Percentiles rank a stretch among this genome's conserved stretches.
These are phyloP conservation scores for Drosophila bocki DNA, from an alignment of 1,140 invertebrate genomes.

Conservation along the genomic window DNA sequence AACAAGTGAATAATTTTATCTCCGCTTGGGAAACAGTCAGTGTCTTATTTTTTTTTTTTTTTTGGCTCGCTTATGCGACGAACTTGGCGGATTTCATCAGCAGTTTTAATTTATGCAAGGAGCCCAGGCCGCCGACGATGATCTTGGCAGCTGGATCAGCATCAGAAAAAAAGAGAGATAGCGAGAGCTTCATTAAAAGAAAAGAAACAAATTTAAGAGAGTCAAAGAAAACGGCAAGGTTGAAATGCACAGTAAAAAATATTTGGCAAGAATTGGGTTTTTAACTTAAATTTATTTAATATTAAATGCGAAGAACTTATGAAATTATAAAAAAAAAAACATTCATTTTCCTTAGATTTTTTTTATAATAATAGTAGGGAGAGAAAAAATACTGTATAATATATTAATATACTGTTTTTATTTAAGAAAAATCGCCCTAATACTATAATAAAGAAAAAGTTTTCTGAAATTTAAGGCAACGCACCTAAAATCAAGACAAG, in stretches of 20 bases:
- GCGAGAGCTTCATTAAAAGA: background rate
- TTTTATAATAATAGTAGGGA: no score
- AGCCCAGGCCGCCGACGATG: constrained; percentile 31
- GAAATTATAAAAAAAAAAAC: no score
- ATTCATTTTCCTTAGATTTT: no score
- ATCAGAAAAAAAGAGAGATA: constrained; percentile 22
- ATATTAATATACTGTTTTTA: no score
- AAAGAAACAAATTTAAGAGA: constrained; percentile 16
- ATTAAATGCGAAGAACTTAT: no score
- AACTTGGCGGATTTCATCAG: constrained; percentile 78
- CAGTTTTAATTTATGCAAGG: constrained; percentile 81
- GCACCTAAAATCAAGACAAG: no score
- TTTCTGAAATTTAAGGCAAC: no score
- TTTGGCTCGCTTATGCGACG: constrained; percentile 68
- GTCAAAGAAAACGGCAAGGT: constrained; percentile 45
- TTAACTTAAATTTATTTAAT: background rate
- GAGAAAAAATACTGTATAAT: no score
- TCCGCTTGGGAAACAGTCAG: constrained; percentile 38
- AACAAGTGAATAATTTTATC: constrained; percentile 74
- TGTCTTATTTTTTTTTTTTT: constrained; percentile 21
- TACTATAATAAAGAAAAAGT: no score
- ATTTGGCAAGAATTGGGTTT: rapidly evolving
- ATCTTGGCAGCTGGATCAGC: constrained; percentile 46
- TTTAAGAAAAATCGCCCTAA: no score
- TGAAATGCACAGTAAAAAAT: constrained; percentile 30